Evolutionary conservation across 2,113 vertebrate genomes (phyloP), one percentile per base, ranked within the genome.

Genomic region (Scomber scombrus): DNA sequence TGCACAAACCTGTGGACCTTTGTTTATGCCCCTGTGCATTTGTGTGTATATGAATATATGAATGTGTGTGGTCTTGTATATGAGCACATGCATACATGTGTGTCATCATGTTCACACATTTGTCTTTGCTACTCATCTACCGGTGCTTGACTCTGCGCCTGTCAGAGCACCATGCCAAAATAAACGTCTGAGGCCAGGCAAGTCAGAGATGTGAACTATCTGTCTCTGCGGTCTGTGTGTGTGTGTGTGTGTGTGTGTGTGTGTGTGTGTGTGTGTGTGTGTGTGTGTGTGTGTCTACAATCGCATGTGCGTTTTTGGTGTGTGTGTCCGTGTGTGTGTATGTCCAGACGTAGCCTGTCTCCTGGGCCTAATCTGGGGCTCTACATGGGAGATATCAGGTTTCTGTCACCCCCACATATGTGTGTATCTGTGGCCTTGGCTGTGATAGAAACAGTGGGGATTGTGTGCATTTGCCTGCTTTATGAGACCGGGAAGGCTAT

Each of bases 331-430:
- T 80, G 84, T 82, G 78, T 85, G 69, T 90, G 71, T 88, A 78
- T 80, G 31, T 64, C 71, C 84, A 86, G 84, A 89, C 79, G 16
- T 56, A 52, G 84, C 67, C 85, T 86, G 90, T 91, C 91, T 92
- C 90, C 81, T 88, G 84, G 85, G 90, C 60, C 76, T 90, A 91
- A 92, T 92, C 91, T 92, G 82, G 84, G 76, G 90, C 80, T 90
- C 86, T 75, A 80, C 58, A 67, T 62, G 75, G 84, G 76, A 73
- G 82, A 51, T 88, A 91, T 92, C 75, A 5, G 51, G 68, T 92
- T 91, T 91, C 91, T 77, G 76, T 86, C 78, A 70, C 80, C 75
- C 75, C 77, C 58, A 88, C 83, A 82, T 89, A 23, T 75, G n/a
- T 90, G 71, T 76, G 58, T 86, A 84, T 89, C 80, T 50, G 56